phyloP scores from a whole-genome alignment of 2,888 invertebrate genomes.

The Tyria jacobaeae region DNA sequence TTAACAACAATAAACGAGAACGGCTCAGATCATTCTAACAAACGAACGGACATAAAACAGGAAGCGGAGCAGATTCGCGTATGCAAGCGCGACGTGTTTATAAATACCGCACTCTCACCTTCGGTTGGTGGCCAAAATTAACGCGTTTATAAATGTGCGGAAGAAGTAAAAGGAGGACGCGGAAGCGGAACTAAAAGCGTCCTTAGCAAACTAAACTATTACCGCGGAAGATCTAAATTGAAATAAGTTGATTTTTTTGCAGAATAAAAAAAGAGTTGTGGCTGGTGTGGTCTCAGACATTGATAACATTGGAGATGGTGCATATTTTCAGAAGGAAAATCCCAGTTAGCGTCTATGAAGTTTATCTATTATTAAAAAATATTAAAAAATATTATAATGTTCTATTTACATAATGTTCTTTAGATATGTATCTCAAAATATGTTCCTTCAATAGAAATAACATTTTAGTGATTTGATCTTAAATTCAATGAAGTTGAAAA shows the following conservation, averaged over 20 bases:
- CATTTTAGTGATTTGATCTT: no score
- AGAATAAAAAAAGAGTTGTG: neutral
- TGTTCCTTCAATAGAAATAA: no score
- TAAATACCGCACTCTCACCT: constrained; percentile 79
- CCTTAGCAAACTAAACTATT: constrained; percentile 1
- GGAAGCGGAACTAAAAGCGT: constrained; percentile 20
- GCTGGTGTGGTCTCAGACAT: no score
- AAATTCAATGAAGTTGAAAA: no score
- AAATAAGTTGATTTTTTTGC: neutral
- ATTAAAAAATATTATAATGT: no score
- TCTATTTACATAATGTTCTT: no score
- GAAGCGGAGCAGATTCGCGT: constrained; percentile 66
- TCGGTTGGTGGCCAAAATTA: constrained; percentile 80
- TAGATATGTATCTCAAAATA: no score
- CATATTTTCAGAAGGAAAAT: no score
- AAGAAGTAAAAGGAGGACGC: constrained; percentile 40
- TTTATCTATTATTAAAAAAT: no score
- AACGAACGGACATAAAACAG: constrained; percentile 57
- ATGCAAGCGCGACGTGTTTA: constrained; percentile 60
- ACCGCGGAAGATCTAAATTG: neutral
- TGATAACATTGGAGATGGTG: no score
- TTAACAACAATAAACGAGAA: constrained; percentile 20
- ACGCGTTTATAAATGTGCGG: constrained; percentile 56
- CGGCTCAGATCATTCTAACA: constrained; percentile 24
- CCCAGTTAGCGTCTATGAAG: no score